Conservation (phyloP, 2,888 invertebrate species). For the Cancer borealis region DNA sequence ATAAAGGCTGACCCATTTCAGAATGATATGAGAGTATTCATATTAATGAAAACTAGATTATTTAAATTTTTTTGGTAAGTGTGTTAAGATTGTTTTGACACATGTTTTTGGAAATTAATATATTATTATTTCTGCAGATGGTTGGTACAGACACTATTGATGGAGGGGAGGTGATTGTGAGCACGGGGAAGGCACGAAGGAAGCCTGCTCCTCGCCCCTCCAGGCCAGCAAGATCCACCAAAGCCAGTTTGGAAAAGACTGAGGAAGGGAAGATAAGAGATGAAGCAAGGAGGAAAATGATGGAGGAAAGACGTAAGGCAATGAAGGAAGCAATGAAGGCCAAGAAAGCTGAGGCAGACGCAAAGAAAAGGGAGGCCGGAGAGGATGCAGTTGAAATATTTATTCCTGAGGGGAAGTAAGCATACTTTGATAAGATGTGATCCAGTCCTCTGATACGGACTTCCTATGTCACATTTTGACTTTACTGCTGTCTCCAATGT, state of each 20-base stretch:
- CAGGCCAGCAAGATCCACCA: slow-evolving; percentile 61
- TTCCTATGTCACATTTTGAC: neutral
- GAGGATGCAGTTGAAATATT: slow-evolving; percentile 74
- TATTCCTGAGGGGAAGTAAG: slow-evolving; percentile 67
- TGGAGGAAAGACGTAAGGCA: slow-evolving; percentile 74
- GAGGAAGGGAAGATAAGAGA: slow-evolving; percentile 73
- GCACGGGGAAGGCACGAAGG: slow-evolving; percentile 54
- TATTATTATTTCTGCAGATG: neutral
- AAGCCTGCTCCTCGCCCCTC: slow-evolving; percentile 62
- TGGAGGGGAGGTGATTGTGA: slow-evolving; percentile 44
- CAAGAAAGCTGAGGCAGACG: slow-evolving; percentile 71
- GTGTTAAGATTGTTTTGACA: neutral
- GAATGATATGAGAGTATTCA: too few species aligned
- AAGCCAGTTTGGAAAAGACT: slow-evolving; percentile 30
- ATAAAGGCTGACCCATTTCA: too few species aligned
- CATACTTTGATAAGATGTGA: neutral
- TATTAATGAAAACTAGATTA: too few species aligned
- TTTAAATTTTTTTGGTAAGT: neutral
- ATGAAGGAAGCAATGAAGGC: slow-evolving; percentile 77
- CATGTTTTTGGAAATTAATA: neutral
- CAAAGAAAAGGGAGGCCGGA: slow-evolving; percentile 46
- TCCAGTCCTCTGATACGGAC: neutral
- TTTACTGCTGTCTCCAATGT: slow-evolving; percentile 23
- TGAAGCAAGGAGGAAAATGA: slow-evolving; percentile 72
- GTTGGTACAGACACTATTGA: slow-evolving; percentile 41